Base-by-base conservation (phyloP, 2,888 invertebrate genomes). In the Drosophila meridionalis region DNA sequence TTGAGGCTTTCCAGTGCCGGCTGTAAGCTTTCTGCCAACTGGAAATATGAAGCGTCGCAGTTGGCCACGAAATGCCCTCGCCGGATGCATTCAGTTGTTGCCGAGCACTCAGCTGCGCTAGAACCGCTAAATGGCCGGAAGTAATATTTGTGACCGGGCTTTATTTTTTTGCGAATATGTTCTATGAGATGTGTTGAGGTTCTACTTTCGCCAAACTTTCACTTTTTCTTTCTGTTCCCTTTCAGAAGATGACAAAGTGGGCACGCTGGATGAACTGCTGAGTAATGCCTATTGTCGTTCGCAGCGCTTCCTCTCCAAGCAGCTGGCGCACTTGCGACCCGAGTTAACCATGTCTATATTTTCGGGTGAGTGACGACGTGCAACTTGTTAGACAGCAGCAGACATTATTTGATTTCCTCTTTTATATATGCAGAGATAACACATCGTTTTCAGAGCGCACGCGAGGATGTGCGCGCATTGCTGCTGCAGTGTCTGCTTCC, bases 341-440 rank as follows among this genome's bases (percentile, higher is more conserved):
- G 99, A 99, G 92, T 95, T 99, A 47, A 99, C 99, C 34, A 99
- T 99, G 98, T 98, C 99, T 0, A 98, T 99, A 96, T 99, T 99
- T 94, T 99, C 99, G 91, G 99, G 99, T 98, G 93, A 94, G 93
- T 92, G 48, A 26, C n/a, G n/a, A 52, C 34, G 8, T 6, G 34
- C n/a, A 12, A 20, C 14, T 12, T 42, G 4, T 52, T 9, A 36
- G 34, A 42, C 20, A 69, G 2, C 40, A 14, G 28, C 11, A 7
- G 26, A 50, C 11, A 38, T n/a, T 2, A 32, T 42, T 34, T 11
- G 20, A 40, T 38, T 43, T 55, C 20, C 3, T 14, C 47, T 28
- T 0, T 64, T 50, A 4, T 11, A 5, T 26, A 48, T 40, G 38
- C 94, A 98, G 99, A 99, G 94, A 98, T 99, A 72, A 99, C 99